Evolutionary conservation across 2,113 vertebrate genomes (phyloP), one percentile per base, ranked within the genome.

Genomic region (Chlamydotis undulata): DNA sequence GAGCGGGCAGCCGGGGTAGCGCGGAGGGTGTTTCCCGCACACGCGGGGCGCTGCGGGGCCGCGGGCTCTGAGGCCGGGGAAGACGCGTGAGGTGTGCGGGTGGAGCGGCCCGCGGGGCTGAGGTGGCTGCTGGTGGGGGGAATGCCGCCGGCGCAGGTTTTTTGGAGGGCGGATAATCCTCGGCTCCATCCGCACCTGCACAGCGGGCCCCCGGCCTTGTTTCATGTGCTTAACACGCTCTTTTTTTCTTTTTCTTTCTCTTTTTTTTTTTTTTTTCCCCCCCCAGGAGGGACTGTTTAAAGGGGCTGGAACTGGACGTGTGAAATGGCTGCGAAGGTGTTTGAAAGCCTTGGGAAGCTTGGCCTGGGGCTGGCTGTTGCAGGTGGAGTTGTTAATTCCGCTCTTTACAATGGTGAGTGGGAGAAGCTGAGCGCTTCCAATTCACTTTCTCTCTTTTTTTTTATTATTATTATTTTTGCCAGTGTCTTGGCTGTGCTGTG

Each of bases 301-400:
- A 53, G 80, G 68, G 83, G 68, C 39, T 29, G 59, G 63, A 56
- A 22, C 56, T 24, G 87, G 75, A 89, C 67, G 83, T 60, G 52
- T 90, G 87, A 81, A 52, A 98, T 98, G 98, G 98, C 98, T 19
- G 98, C 99, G 33, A 99, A 98, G 91, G 96, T 99, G 63, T 99
- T 99, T 83, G 99, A 99, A 89, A 98, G 98, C 14, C 98, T 99
- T 35, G 99, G 99, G 70, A 99, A 99, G 97, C 97, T 99, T 6
- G 99, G 99, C 75, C 96, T 99, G 96, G 99, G 98, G 33, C 80
- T 99, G 81, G 99, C 99, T 0, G 61, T 99, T 0, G 99, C 98
- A 22, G 99, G 99, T 12, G 98, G 99, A 26, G 98, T 99, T 4
- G 98, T 99, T 35, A 99, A 99, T 97, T 99, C 99, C 5, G 99